These are phyloP conservation scores for Cossypha caffra DNA, from an alignment of 2,797 vertebrate genomes.

Conservation along the genomic window DNA sequence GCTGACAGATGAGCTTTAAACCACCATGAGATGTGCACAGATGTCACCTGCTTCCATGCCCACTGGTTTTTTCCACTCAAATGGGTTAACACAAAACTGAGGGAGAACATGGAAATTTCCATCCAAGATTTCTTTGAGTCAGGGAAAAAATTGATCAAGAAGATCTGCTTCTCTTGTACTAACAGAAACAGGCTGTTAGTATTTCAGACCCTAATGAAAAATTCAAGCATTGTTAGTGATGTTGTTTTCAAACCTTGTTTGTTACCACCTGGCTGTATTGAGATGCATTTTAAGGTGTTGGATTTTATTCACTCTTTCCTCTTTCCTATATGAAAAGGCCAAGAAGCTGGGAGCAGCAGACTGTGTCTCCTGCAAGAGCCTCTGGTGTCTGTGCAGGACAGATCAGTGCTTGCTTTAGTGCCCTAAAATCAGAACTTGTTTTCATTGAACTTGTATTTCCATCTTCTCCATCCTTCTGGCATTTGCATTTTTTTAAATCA, in stretches of 20 bases:
- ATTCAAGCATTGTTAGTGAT: neutral
- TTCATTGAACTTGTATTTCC: neutral
- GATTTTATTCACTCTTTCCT: neutral
- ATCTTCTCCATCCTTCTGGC: neutral
- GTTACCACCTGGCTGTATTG: neutral
- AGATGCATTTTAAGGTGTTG: neutral
- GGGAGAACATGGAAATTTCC: neutral
- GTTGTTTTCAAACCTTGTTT: neutral
- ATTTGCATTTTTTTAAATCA: neutral
- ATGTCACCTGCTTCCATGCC: neutral
- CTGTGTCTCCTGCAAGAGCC: neutral
- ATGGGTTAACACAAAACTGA: neutral
- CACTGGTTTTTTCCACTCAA: neutral
- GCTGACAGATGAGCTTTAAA: constrained; percentile 6
- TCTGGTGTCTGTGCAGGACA: neutral
- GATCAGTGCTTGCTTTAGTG: neutral
- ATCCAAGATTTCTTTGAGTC: neutral
- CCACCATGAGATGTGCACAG: neutral
- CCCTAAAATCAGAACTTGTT: neutral
- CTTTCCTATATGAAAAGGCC: neutral
- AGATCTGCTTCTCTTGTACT: neutral
- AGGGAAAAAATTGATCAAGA: neutral
- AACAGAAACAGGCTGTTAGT: neutral
- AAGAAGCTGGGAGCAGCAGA: neutral
- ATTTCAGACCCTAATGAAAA: neutral